phyloP scores from a whole-genome alignment of 2,888 invertebrate species.

The Strigamia transsilvanica region DNA sequence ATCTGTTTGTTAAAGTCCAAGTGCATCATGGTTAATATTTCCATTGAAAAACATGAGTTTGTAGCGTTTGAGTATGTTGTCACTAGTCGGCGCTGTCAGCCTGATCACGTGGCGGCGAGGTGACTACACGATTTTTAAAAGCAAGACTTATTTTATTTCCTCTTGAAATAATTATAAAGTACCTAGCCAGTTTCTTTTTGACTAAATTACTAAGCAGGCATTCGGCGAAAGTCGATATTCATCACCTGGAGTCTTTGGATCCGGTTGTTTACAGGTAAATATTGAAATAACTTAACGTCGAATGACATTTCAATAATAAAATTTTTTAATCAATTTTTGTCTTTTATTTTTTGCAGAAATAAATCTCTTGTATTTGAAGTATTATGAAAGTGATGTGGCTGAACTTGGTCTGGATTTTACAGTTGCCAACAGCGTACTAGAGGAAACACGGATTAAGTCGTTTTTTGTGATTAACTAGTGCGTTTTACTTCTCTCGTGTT shows the following conservation, averaged over 20 bases:
- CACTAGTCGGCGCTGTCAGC: too few species aligned
- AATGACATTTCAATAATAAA: slow-evolving; percentile 19
- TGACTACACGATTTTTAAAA: too few species aligned
- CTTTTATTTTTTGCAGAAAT: slow-evolving; percentile 69
- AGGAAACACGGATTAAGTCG: slow-evolving; percentile 85
- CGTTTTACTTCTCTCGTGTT: too few species aligned
- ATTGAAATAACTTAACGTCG: too few species aligned
- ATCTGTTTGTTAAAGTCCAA: too few species aligned
- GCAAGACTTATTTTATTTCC: too few species aligned
- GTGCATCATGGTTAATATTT: too few species aligned
- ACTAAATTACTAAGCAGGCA: slow-evolving; percentile 83
- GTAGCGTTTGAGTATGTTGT: too few species aligned
- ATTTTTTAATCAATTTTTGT: not conserved
- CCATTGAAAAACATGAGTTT: too few species aligned
- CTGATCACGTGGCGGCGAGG: too few species aligned
- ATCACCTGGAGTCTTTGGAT: slow-evolving; percentile 92
- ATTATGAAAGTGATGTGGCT: slow-evolving; percentile 83
- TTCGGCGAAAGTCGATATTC: slow-evolving; percentile 79
- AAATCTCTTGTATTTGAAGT: slow-evolving; percentile 85
- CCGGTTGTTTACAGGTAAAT: slow-evolving; percentile 79
- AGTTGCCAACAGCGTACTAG: slow-evolving; percentile 85
- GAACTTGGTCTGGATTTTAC: slow-evolving; percentile 90
- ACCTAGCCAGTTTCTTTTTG: slow-evolving; percentile 96
- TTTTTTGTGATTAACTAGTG: too few species aligned
- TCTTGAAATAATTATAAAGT: too few species aligned